Conservation (phyloP, 1,140 invertebrate genomes). For the Propsilocerus akamusi region DNA sequence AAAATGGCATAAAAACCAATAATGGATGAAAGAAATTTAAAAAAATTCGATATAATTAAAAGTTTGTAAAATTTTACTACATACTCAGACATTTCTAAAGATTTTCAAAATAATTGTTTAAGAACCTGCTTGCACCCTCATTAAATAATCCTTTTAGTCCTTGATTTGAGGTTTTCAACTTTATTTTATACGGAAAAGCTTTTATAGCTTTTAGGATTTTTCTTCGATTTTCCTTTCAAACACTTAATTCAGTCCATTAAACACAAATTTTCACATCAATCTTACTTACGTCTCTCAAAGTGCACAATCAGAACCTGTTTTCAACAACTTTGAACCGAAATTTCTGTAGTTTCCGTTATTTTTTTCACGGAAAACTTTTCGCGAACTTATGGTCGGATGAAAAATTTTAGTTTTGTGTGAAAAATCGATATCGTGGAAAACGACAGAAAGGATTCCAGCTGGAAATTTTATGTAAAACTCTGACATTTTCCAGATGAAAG, state of each 20-base stretch:
- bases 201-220: not conserved
- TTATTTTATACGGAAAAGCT: not conserved
- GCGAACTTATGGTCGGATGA: not conserved
- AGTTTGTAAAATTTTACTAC: too few relatives aligned
- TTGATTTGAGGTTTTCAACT: not conserved
- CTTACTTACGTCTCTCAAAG: conserved; percentile 1
- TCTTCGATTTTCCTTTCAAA: not conserved
- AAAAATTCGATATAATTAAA: too few relatives aligned
- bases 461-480: not conserved
- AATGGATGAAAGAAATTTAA: too few relatives aligned
- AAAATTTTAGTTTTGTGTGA: not conserved
- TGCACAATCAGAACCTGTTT: not conserved
- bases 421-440: not conserved
- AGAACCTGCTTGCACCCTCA: not conserved
- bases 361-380: not conserved
- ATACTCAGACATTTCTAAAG: too few relatives aligned
- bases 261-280: not conserved
- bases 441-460: not conserved
- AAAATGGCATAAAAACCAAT: too few relatives aligned
- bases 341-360: too few relatives aligned
- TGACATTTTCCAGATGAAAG: not conserved
- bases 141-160: not conserved
- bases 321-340: not conserved
- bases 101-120: not conserved
- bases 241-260: not conserved